Evolutionary conservation across 1,140 invertebrate genomes (phyloP).

Genomic region (Sitodiplosis mosellana): DNA sequence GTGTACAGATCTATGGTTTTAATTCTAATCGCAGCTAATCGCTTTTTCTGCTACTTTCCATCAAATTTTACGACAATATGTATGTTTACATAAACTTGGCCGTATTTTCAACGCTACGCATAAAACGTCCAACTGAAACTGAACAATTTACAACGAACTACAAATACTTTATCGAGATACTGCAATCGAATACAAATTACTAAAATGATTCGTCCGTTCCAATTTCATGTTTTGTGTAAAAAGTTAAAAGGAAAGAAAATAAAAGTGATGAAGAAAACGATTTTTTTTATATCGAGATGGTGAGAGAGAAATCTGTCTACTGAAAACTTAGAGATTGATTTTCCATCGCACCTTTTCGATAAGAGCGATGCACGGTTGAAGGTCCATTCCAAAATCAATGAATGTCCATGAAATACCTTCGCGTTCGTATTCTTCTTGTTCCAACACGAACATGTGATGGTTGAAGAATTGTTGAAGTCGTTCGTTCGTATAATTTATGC

Average conservation of each 20-base stretch:
- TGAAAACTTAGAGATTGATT: neutral
- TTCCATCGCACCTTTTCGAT: conserved; percentile 69
- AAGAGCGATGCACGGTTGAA: conserved; percentile 79
- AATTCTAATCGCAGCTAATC: no score
- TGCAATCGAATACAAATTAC: no score
- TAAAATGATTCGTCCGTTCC: no score
- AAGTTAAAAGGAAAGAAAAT: no score
- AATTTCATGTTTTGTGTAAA: no score
- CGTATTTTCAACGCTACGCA: neutral
- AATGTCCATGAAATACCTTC: conserved; percentile 81
- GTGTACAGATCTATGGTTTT: no score
- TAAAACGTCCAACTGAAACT: neutral
- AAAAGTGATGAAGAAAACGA: neutral
- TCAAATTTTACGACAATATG: neutral
- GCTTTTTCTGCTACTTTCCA: neutral
- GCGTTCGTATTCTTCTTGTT: conserved; percentile 89
- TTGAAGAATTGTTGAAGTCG: conserved; percentile 94
- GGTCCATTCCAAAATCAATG: conserved; percentile 90
- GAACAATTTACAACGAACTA: neutral
- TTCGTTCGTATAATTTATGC: conserved; percentile 96
- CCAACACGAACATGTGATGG: conserved; percentile 92
- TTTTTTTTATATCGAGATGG: neutral
- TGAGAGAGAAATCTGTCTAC: neutral
- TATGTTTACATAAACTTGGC: neutral
- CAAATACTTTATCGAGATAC: neutral